Evolutionary conservation across 2,113 vertebrate species (phyloP), one percentile per base, ranked within the genome.

Genomic region (Phocoena sinus): DNA sequence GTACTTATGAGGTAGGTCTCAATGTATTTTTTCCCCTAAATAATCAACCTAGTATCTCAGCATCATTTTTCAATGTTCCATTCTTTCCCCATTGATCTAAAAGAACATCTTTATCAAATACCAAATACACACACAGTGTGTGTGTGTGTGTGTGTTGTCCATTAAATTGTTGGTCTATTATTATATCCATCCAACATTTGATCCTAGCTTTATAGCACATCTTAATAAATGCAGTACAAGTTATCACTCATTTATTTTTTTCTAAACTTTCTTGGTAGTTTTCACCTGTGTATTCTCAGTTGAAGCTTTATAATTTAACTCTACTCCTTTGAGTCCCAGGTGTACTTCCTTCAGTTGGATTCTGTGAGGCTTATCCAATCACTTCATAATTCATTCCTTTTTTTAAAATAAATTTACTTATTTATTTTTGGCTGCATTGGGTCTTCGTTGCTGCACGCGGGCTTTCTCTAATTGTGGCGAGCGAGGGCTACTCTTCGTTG

Each of bases 261-360:
- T 33, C 58, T 84, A 93, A 85, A 62, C 36, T 94, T 89, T 84
- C 44, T 74, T 94, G 25, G 38, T 95, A 85, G 50, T 94, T 33
- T 77, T 82, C 36, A 85, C 33, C 41, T 89, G 36, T 56, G 50
- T 38, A 85, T 76, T 89, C 60, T 74, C 63, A 91, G 33, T 20
- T 67, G 68, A 97, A 94, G 38, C 62, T 94, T 89, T 92, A 73
- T 94, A 79, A 89, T 63, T 44, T 74, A 93, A 80, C 36, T 60
- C 50, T 81, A 70, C 81, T 82, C 28, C 65, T 94, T 65, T 65
- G 65, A 62, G n/a, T 67, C 25, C 68, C 14, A 14, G 21, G 67
- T 56, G 3, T 77, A 71, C 53, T 79, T 65, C 28, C 53, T 96
- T 94, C 38, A 12, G 9, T 9, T 96, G 38, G 44, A 89, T 94